Conservation (phyloP, 2,797 vertebrate genomes). For the Corythornis leucogaster region DNA sequence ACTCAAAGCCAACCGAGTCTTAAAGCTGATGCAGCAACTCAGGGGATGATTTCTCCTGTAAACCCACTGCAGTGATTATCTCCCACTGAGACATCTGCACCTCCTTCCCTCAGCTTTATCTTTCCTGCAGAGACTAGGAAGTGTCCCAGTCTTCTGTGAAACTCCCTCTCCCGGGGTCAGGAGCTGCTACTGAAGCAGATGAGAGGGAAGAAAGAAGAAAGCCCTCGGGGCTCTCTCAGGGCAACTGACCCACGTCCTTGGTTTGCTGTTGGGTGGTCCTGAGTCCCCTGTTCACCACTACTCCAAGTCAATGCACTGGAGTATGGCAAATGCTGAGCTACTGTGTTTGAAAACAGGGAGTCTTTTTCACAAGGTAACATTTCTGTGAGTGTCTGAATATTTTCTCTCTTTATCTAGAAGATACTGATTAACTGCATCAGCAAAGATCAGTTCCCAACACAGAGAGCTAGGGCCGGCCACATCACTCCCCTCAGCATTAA, state of each 20-base stretch:
- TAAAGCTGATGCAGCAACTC: neutral
- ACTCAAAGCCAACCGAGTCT: neutral
- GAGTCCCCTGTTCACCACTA: neutral
- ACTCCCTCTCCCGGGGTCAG: neutral
- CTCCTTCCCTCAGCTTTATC: neutral
- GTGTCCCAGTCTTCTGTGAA: neutral
- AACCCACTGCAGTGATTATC: neutral
- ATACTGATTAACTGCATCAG: constrained; percentile 22
- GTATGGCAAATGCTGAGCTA: neutral
- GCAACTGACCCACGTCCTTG: neutral
- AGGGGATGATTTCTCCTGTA: neutral
- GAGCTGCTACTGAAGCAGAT: neutral
- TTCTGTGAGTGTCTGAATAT: neutral
- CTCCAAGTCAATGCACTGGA: neutral
- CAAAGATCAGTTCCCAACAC: constrained; percentile 48
- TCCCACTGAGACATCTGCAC: neutral
- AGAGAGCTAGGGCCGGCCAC: constrained; percentile 21
- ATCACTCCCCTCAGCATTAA: constrained; percentile 51
- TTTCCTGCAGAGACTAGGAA: neutral
- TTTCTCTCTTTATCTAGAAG: constrained; percentile 28
- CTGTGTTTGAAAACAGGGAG: neutral
- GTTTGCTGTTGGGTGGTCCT: neutral
- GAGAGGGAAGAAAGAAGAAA: neutral
- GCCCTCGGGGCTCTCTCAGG: neutral
- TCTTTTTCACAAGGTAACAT: neutral